These are phyloP conservation scores for Alcedo atthis DNA, from an alignment of 2,797 vertebrate species.

Conservation along the genomic window DNA sequence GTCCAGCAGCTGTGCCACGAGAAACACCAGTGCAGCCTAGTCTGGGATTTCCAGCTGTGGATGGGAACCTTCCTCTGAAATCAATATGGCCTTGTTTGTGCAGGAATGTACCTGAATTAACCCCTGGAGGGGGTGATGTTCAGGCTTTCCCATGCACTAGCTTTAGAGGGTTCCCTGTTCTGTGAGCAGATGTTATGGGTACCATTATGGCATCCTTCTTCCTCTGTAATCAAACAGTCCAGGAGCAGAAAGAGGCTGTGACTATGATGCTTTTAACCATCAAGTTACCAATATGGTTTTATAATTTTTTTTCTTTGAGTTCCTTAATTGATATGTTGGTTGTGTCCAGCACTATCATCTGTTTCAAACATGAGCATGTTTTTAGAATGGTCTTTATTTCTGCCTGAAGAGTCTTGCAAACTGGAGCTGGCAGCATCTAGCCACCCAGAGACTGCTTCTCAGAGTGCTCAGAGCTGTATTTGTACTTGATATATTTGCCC, in stretches of 20 bases:
- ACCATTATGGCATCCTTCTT: rapidly evolving
- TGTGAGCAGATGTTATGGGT: not conserved
- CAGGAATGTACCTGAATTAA: not conserved
- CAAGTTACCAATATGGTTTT: not conserved
- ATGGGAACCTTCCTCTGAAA: not conserved
- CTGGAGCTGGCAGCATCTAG: not conserved
- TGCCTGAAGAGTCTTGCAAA: not conserved
- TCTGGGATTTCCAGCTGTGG: not conserved
- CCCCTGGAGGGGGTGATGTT: too few species aligned
- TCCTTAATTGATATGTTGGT: not conserved
- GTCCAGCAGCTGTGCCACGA: not conserved
- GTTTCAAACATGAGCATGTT: rapidly evolving
- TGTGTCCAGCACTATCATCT: too few species aligned
- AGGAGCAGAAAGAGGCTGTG: not conserved
- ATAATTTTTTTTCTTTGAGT: not conserved
- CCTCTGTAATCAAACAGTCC: too few species aligned
- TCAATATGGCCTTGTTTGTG: not conserved
- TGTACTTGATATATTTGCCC: not conserved
- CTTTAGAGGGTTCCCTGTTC: not conserved
- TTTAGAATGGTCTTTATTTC: not conserved
- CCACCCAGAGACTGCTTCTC: not conserved
- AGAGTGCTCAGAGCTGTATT: not conserved
- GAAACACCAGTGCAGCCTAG: not conserved
- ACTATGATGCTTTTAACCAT: not conserved
- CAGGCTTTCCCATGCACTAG: not conserved